Conservation (phyloP, 2,113 vertebrate species). For the Silurus meridionalis region DNA sequence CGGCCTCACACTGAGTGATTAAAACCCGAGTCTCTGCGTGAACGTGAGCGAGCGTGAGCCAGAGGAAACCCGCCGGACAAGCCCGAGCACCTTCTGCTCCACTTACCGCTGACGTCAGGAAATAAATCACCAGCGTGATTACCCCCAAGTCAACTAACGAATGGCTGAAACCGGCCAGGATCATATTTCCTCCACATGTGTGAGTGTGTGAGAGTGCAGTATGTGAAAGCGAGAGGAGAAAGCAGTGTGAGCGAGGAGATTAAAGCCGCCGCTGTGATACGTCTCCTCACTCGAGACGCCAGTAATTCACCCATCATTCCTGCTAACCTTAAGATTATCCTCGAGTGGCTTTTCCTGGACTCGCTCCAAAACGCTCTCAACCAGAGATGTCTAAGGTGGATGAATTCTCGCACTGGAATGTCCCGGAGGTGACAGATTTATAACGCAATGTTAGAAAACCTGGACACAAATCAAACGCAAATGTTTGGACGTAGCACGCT, state of each 20-base stretch:
- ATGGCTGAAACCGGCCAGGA: conserved; percentile 14
- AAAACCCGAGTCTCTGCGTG: conserved; percentile 64
- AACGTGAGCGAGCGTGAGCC: conserved; percentile 39
- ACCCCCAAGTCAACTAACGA: conserved; percentile 3
- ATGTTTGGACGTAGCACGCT: conserved; percentile 73
- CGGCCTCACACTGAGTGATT: conserved; percentile 73
- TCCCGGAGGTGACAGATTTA: conserved; percentile 85
- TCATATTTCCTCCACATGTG: conserved; percentile 31
- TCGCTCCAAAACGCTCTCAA: conserved; percentile 83
- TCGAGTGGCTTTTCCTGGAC: conserved; percentile 82
- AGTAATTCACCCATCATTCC: conserved; percentile 70
- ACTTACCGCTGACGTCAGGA: conserved; percentile 40
- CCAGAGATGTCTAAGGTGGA: conserved; percentile 83
- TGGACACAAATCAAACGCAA: conserved; percentile 80
- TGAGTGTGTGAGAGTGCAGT: conserved; percentile 8
- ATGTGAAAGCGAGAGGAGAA: conserved; percentile 42
- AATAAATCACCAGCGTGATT: conserved; percentile 33
- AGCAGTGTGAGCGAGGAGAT: conserved; percentile 32
- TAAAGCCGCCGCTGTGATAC: conserved; percentile 38
- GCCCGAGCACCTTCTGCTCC: conserved; percentile 50
- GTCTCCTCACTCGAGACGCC: conserved; percentile 45
- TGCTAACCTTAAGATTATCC: conserved; percentile 72
- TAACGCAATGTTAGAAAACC: conserved; percentile 77
- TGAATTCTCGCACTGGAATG: conserved; percentile 83
- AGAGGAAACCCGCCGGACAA: conserved; percentile 50